Evolutionary conservation across 2,888 invertebrate species (phyloP).

Genomic region (Dryobota labecula): DNA sequence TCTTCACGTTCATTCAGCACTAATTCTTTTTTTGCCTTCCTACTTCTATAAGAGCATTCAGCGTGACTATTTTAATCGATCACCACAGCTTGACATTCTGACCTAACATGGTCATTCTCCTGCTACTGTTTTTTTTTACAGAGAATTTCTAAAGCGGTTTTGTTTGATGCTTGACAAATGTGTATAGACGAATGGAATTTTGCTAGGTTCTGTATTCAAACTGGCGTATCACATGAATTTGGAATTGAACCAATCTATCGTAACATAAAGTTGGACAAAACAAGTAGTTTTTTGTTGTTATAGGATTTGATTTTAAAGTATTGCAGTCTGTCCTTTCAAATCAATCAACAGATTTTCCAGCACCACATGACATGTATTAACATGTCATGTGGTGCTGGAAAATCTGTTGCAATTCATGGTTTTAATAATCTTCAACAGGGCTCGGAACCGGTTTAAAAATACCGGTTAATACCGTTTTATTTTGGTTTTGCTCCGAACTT

Average conservation of each 20-base stretch:
- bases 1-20: neutral
- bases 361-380: no score
- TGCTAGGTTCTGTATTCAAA: conserved; percentile 5
- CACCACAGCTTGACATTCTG: neutral
- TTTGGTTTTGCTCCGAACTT: no score
- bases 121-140: conserved; percentile 18
- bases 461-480: no score
- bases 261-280: conserved; percentile 2
- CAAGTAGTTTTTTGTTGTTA: conserved; percentile 1
- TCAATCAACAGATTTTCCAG: no score
- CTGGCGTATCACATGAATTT: conserved; percentile 35
- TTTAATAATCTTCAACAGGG: neutral
- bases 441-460: no score
- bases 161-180: conserved; percentile 44
- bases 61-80: neutral
- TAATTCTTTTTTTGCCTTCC: neutral
- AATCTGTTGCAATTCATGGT: neutral
- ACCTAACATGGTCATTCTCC: neutral
- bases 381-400: neutral
- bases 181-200: conserved; percentile 40
- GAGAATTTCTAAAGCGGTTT: conserved; percentile 34
- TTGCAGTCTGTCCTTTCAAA: neutral
- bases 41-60: neutral
- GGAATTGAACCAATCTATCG: conserved; percentile 30
- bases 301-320: neutral